Base-by-base conservation (phyloP, 2,113 vertebrate genomes). In the Syngnathus typhle region DNA sequence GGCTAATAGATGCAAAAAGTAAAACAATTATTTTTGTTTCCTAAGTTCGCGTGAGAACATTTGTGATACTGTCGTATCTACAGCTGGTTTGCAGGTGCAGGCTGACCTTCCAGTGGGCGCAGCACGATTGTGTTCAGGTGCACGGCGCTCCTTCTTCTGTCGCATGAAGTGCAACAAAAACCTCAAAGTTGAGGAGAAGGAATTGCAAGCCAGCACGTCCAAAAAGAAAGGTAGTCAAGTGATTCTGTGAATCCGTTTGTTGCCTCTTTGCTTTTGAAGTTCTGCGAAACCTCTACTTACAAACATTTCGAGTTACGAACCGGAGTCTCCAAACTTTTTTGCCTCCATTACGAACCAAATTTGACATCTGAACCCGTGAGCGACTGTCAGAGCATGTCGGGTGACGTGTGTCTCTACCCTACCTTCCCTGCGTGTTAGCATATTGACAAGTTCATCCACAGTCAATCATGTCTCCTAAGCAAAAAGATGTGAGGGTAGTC, bases 1-100 rank as follows among this genome's bases (percentile, higher is more conserved):
- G 94, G 51, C 90, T 95, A 10, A 77, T 96, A 60, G 94, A 96
- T 78, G 91, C 93, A 80, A 96, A 94, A 94, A 96, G 94, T 96
- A 93, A 92, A 89, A 61, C 49, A 43, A 0, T 69, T 60, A 19
- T 69, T 65, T 43, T 5, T 67, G 16, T 54, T 38, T 68, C 19
- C 13, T 19, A 27, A 60, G 43, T 32, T 32, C 27, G 27, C 27
- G 11, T 47, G 12, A 27, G 49, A 46, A 44, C 36, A 21, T 85
- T 68, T 7, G 76, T 44, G 0, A 8, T 54, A 2, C 6, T 68
- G n/a, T 56, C 49, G 7, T 84, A 67, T 76, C 60, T 73, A 7
- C 68, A 93, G 92, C 94, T 67, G 94, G 94, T 75, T 89, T 95
- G 64, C 93, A 94, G 92, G 92, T 94, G 39, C 94, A 91, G 80